Percentiles rank a stretch among this genome's conserved stretches.
Conservation (phyloP, 2,113 vertebrate genomes). For the Pionites leucogaster region DNA sequence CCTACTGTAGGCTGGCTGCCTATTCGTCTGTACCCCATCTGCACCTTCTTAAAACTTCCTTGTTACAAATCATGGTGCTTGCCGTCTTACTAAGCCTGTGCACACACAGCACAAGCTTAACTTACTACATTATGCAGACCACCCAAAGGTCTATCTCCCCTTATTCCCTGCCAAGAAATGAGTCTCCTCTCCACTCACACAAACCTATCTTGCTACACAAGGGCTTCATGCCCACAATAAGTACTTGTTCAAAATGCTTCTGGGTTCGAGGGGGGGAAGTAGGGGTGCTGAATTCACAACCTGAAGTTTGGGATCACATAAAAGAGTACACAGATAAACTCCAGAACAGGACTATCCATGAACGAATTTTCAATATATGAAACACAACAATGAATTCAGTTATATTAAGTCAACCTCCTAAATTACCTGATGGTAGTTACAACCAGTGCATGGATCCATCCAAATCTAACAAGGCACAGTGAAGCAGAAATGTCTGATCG, state of each 20-base stretch:
- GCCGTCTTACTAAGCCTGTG: background rate
- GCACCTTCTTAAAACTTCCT: background rate
- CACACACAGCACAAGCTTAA: background rate
- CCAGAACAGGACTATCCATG: background rate
- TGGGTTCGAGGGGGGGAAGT: rapidly evolving
- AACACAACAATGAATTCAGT: background rate
- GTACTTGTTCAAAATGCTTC: background rate
- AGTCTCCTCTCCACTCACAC: background rate
- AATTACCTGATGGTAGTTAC: background rate
- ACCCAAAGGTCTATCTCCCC: background rate
- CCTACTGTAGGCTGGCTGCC: background rate
- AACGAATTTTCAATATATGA: background rate
- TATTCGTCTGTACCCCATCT: background rate
- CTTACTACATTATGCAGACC: background rate
- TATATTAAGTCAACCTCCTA: background rate
- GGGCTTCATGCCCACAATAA: background rate
- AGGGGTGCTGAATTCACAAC: background rate
- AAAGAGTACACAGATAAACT: background rate
- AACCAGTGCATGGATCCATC: background rate
- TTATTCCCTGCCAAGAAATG: background rate
- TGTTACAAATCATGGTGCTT: background rate
- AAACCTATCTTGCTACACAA: background rate
- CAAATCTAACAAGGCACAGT: background rate
- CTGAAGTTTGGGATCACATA: background rate
- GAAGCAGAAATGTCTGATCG: background rate